Evolutionary conservation across 2,888 invertebrate genomes (phyloP).

Genomic region (Prosapia bicincta): DNA sequence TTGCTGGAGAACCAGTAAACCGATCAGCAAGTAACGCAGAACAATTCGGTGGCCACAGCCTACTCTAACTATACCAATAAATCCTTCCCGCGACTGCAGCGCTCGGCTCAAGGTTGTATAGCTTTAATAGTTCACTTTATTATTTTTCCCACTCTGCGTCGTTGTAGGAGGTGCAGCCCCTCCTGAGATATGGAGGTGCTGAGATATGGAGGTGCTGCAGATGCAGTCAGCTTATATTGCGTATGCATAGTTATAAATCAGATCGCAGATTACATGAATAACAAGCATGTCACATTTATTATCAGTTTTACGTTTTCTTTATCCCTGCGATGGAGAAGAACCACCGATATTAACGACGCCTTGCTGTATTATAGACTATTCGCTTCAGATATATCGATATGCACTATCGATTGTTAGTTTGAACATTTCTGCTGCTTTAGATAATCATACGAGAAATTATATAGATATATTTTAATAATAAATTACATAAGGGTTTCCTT

Average conservation of each 20-base stretch:
- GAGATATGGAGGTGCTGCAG: no score
- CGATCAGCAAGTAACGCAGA: no score
- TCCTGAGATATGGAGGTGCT: background rate
- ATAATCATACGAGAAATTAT: no score
- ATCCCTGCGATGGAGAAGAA: background rate
- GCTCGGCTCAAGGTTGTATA: background rate
- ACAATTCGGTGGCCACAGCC: no score
- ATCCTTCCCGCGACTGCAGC: no score
- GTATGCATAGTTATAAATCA: background rate
- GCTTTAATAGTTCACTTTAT: background rate
- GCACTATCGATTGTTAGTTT: no score
- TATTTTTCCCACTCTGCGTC: background rate
- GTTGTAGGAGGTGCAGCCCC: background rate
- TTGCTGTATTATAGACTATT: no score
- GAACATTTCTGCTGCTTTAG: no score
- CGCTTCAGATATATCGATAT: background rate
- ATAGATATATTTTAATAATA: no score
- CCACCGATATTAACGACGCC: background rate
- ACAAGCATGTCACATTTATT: background rate
- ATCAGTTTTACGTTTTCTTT: background rate
- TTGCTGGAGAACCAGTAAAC: no score
- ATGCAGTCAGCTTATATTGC: background rate
- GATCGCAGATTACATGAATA: background rate
- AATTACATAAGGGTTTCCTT: no score
- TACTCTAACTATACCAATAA: no score